Percentiles rank a stretch among this genome's conserved stretches.
Conservation (phyloP, 2,113 vertebrate genomes). For the Alethe diademata region DNA sequence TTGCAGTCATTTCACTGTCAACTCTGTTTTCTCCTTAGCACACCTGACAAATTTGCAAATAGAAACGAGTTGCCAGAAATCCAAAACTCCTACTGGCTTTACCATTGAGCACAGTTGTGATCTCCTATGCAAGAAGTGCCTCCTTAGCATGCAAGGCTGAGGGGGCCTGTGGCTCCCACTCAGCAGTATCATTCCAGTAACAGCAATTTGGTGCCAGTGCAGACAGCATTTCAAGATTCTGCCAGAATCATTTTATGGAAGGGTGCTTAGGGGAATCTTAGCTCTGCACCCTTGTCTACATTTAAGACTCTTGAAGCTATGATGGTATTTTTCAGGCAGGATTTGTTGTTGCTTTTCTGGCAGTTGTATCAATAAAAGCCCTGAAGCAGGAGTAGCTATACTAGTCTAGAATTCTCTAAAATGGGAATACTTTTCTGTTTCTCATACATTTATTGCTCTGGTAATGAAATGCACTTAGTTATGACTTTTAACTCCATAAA, state of each 20-base stretch:
- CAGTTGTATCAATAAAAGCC: neutral
- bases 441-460: neutral
- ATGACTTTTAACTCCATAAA: neutral
- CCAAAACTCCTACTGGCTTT: neutral
- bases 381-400: neutral
- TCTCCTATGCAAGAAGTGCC: neutral
- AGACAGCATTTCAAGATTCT: neutral
- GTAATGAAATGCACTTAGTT: neutral
- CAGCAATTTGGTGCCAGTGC: neutral
- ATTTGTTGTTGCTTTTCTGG: neutral
- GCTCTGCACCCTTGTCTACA: neutral
- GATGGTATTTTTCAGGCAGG: neutral
- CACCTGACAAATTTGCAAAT: neutral
- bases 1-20: neutral
- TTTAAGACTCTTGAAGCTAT: neutral
- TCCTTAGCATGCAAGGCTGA: neutral
- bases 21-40: neutral
- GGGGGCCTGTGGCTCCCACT: neutral
- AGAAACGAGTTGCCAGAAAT: neutral
- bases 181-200: neutral
- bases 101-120: neutral
- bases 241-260: neutral
- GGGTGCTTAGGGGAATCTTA: neutral
- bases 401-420: neutral
- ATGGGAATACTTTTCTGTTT: neutral